phyloP scores from a whole-genome alignment of 64 coral and sea anemone species.

The Actinia equina region DNA sequence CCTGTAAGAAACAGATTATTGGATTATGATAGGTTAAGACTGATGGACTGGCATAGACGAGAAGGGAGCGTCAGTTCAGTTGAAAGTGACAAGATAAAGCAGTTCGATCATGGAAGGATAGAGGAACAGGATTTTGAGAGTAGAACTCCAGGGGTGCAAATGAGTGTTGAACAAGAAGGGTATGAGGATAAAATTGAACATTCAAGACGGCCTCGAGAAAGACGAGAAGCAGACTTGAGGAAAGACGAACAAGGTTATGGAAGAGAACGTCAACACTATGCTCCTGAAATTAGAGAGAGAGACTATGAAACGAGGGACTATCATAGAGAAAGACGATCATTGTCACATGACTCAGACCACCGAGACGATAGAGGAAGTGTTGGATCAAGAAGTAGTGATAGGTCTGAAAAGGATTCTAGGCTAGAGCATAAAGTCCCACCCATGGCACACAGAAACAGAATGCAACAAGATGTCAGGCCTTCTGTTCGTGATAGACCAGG shows the following conservation, averaged over 20 bases:
- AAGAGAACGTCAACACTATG: background rate
- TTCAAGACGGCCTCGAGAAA: background rate
- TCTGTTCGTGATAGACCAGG: background rate
- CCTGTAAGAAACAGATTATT: background rate
- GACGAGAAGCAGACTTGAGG: background rate
- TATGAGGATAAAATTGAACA: background rate
- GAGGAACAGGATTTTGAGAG: background rate
- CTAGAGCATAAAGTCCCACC: background rate
- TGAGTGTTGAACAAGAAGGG: background rate
- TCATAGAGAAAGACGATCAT: background rate
- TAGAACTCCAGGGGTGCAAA: background rate
- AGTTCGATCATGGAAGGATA: background rate
- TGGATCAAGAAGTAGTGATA: background rate
- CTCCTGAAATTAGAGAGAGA: background rate
- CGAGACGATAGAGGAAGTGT: background rate
- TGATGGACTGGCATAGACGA: conserved; percentile 1
- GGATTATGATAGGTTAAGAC: conserved; percentile 7
- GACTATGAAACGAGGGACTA: background rate
- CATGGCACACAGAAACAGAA: background rate
- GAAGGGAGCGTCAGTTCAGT: background rate
- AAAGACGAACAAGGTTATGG: background rate
- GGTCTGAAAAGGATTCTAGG: background rate
- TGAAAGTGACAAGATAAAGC: background rate
- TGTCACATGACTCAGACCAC: background rate
- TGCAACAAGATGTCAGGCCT: background rate